Evolutionary conservation across 30 jellyfish, hydroid and myxozoan genomes (phyloP).

Genomic region (Pseudorhiza aurosa): DNA sequence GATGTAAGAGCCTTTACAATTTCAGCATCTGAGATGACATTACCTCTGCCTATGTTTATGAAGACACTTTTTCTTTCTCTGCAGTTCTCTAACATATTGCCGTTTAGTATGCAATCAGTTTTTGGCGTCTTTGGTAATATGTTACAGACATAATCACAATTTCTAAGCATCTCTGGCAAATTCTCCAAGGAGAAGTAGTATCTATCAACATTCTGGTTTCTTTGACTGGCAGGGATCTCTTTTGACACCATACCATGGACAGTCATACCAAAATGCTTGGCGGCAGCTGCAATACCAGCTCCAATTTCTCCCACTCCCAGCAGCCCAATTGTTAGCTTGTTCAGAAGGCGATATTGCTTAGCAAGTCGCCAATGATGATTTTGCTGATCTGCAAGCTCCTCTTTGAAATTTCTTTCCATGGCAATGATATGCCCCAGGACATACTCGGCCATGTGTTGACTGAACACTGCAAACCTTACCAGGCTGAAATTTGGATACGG

Average conservation of each 20-base stretch:
- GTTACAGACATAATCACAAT: conserved; percentile 81
- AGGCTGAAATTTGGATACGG: conserved; percentile 47
- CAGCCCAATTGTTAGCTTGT: conserved; percentile 55
- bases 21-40: conserved; percentile 64
- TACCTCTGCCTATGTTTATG: conserved; percentile 87
- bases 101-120: conserved; percentile 54
- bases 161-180: conserved; percentile 54
- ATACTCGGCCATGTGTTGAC: conserved; percentile 83
- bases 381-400: conserved; percentile 34
- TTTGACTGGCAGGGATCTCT: not conserved
- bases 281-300: conserved; percentile 50
- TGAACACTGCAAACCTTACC: conserved; percentile 37
- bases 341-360: conserved; percentile 26
- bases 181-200: conserved; percentile 25
- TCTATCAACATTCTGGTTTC: conserved; percentile 44
- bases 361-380: conserved; percentile 33
- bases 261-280: conserved; percentile 84
- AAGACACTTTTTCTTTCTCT: conserved; percentile 70
- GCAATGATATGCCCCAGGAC: conserved; percentile 90
- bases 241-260: conserved; percentile 79
- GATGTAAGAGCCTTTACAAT: conserved; percentile 64
- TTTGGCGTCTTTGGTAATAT: conserved; percentile 79
- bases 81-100: conserved; percentile 77
- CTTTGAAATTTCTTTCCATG: conserved; percentile 56
- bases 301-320: conserved; percentile 95